A percentile compares a stretch with the other conserved stretches of the same genome.
These are phyloP conservation scores for Takifugu rubripes DNA, from an alignment of 2,797 vertebrate species.

Conservation along the genomic window DNA sequence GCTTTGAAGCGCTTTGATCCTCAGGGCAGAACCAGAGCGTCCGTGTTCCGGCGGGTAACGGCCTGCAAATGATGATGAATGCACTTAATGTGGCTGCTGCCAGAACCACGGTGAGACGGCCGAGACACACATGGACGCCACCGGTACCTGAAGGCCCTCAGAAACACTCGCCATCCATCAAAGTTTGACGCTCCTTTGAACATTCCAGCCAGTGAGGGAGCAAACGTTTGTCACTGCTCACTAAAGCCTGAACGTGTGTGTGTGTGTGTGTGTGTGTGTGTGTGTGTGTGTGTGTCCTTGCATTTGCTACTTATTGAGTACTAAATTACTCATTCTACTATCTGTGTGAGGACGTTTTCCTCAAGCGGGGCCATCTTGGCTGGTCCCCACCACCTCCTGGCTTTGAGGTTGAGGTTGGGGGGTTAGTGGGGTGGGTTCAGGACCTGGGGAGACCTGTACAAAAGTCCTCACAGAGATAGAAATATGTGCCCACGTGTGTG, in stretches of 20 bases:
- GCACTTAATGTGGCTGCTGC: conserved; percentile 57
- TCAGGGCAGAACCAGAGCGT: conserved; percentile 40
- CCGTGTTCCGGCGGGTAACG: conserved; percentile 58
- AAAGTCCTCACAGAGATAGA: no score
- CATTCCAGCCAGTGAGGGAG: background rate
- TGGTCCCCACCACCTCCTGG: no score
- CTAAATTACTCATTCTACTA: no score
- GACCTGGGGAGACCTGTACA: no score
- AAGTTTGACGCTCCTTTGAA: background rate
- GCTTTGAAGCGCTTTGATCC: conserved; percentile 29
- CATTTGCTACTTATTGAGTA: no score
- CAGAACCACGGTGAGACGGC: conserved; percentile 43
- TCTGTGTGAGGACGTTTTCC: no score
- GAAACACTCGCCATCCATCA: conserved; percentile 16
- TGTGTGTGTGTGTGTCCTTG: conserved; percentile 15
- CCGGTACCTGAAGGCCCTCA: background rate
- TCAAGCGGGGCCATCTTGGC: no score
- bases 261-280: background rate
- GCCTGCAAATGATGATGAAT: conserved; percentile 73
- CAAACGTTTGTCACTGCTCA: background rate
- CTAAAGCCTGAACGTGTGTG: conserved; percentile 5
- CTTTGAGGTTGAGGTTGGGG: no score
- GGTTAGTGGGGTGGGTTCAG: no score
- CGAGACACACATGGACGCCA: conserved; percentile 14
- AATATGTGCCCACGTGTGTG: background rate